Base-by-base conservation (phyloP, 2,113 vertebrate species). In the Passer montanus region DNA sequence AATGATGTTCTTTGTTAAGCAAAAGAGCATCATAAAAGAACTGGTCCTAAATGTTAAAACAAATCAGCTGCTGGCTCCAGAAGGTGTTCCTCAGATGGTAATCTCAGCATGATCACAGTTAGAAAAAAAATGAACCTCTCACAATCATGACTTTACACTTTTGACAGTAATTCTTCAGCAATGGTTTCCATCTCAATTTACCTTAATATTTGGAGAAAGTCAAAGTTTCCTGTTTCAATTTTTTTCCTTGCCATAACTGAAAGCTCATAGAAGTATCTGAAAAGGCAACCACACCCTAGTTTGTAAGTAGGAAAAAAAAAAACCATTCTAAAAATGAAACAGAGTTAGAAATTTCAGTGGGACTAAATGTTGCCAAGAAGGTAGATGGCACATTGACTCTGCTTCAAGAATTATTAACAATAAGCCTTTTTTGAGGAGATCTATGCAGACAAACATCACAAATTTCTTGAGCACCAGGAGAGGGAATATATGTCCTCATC, bases 181-280 rank as follows among this genome's bases (percentile, higher is more conserved):
- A 20, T 62, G 46, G 26, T 77, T 95, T 86, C 83, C 31, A 62
- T 37, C n/a, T 79, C 15, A 41, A 31, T 92, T 87, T 93, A 66
- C 69, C 28, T 67, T 64, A 93, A 3, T 93, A 24, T 76, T 58
- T 60, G 15, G 53, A 93, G 60, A 43, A 96, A 52, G 85, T 69
- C 44, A 92, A 58, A 3, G 6, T 33, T 59, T 89, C 27, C 23
- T 63, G 5, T 33, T 82, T 70, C 24, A 24, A 2, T 28, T 63
- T 35, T 69, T 86, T 33, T 19, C 9, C 50, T 87, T 84, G 26
- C 33, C 39, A 84, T 58, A 81, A 70, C 24, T 93, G 60, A 82
- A 92, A 96, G 35, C 52, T 91, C 70, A 80, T 89, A 96, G 28
- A 33, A 94, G 53, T 50, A 94, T 88, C 77, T 95, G 78, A 87